These are phyloP conservation scores for Phasianus colchicus DNA, from an alignment of 2,113 vertebrate species.

Conservation along the genomic window DNA sequence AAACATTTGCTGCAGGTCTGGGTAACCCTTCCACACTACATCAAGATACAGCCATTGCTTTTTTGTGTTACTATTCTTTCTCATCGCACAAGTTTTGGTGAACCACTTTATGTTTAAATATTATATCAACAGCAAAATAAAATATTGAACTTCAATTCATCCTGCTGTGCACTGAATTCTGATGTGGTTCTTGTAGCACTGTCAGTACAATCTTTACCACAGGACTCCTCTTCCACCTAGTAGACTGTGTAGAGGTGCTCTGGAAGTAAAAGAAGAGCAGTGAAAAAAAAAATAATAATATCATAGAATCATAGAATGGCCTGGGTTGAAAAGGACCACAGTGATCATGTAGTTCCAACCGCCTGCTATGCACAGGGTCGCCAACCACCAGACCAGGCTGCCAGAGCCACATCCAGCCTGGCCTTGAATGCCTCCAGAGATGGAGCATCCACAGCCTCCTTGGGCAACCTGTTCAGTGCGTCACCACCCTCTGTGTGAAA, in stretches of 20 bases:
- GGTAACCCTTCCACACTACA: background rate
- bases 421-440: no score
- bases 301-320: no score
- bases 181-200: background rate
- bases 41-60: background rate
- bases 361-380: no score
- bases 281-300: background rate
- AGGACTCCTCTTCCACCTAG: background rate
- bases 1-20: conserved; percentile 5
- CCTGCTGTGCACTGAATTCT: background rate
- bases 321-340: no score
- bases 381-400: no score
- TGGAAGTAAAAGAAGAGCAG: background rate
- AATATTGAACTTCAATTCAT: background rate
- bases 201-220: background rate
- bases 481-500: no score
- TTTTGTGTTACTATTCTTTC: background rate
- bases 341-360: no score
- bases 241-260: background rate
- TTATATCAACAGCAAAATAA: background rate
- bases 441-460: no score
- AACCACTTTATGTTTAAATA: conserved; percentile 36
- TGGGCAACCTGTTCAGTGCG: no score
- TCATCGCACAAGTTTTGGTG: background rate
- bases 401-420: no score